These are phyloP conservation scores for Tetragnatha montana DNA, from an alignment of 2,888 invertebrate genomes.

Conservation along the genomic window DNA sequence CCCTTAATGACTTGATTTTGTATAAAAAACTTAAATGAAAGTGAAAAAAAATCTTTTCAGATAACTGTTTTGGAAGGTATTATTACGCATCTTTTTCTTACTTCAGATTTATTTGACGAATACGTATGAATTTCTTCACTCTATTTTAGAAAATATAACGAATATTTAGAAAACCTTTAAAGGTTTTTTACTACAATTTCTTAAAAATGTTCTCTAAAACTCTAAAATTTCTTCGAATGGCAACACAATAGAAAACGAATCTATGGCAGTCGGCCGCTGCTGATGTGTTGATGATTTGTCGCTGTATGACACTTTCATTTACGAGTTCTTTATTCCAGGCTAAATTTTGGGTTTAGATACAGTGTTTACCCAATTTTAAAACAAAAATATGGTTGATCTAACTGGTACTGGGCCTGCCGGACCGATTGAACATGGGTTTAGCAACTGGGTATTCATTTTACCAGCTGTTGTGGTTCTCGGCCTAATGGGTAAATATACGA, in stretches of 20 bases:
- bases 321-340: too few species aligned
- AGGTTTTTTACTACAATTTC: too few species aligned
- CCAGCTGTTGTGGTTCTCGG: constrained; percentile 88
- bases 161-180: too few species aligned
- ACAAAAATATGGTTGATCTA: constrained; percentile 85
- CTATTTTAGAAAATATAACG: too few species aligned
- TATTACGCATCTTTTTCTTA: too few species aligned
- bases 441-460: constrained; percentile 89
- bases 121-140: too few species aligned
- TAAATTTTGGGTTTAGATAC: background rate
- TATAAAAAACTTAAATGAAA: too few species aligned
- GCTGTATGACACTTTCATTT: background rate
- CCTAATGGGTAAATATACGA: constrained; percentile 83
- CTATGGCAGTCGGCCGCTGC: background rate
- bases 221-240: constrained; percentile 10
- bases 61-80: too few species aligned
- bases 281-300: constrained; percentile 2
- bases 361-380: background rate
- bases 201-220: too few species aligned
- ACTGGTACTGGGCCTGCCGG: constrained; percentile 85
- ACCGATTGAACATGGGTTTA: constrained; percentile 90
- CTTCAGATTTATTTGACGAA: too few species aligned
- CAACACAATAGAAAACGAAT: background rate
- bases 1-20: too few species aligned
- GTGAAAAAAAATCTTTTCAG: too few species aligned